phyloP scores from a whole-genome alignment of 2,113 vertebrate species.

The Nothobranchius furzeri region DNA sequence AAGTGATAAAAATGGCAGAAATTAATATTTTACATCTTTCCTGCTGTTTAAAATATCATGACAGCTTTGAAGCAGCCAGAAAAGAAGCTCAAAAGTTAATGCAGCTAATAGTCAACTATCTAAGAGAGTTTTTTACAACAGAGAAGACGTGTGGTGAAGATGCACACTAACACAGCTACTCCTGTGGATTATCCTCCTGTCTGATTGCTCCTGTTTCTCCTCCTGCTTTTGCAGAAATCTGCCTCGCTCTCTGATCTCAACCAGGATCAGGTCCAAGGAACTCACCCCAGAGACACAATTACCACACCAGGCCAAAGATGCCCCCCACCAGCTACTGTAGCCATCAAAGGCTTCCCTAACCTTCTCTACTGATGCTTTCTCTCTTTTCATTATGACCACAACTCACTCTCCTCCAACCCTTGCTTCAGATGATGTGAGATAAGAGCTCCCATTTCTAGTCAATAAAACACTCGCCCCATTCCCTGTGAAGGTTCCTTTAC shows the following conservation, averaged over 20 bases:
- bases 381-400: conserved; percentile 30
- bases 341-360: conserved; percentile 57
- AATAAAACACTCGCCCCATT: conserved; percentile 3
- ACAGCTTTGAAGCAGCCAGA: not conserved
- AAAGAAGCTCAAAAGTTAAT: not conserved
- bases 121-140: not conserved
- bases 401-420: conserved; percentile 27
- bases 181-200: conserved; percentile 8
- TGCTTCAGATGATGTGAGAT: conserved; percentile 5
- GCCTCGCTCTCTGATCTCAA: conserved; percentile 61
- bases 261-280: conserved; percentile 61
- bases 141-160: not conserved
- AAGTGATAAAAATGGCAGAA: no score
- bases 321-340: conserved; percentile 53
- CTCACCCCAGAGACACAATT: conserved; percentile 74
- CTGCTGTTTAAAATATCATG: no score
- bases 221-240: conserved; percentile 45
- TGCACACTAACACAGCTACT: not conserved
- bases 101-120: not conserved
- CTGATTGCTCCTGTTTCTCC: conserved; percentile 43
- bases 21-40: no score
- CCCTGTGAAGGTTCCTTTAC: not conserved
- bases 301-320: conserved; percentile 70
- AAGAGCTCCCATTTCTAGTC: not conserved
- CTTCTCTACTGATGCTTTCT: conserved; percentile 41